Evolutionary conservation across 2,888 invertebrate genomes (phyloP).

Genomic region (Lithodes maja): DNA sequence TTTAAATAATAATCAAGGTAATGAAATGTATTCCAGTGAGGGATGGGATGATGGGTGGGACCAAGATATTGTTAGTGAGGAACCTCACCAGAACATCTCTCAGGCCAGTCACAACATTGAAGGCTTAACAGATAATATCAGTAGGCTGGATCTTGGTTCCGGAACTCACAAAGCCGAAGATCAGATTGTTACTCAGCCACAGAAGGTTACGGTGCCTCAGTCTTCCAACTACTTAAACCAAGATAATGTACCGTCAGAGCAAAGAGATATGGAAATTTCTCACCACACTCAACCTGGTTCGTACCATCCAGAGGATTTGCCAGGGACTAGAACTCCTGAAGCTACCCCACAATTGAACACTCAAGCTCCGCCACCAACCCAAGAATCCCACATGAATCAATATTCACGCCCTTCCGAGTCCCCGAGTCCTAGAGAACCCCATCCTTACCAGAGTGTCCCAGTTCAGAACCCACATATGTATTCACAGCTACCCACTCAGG

Average conservation of each 20-base stretch:
- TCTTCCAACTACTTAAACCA: background rate
- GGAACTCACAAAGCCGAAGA: background rate
- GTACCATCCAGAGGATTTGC: background rate
- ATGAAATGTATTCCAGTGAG: constrained; percentile 3
- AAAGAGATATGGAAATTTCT: background rate
- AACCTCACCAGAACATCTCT: background rate
- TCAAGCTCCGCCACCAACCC: background rate
- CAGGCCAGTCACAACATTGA: background rate
- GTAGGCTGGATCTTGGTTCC: background rate
- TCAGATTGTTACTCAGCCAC: background rate
- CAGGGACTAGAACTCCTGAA: background rate
- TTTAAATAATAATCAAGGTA: background rate
- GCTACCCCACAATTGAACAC: background rate
- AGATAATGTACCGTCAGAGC: background rate
- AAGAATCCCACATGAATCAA: background rate
- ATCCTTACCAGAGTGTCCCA: no score
- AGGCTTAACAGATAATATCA: background rate
- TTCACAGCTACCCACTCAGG: background rate
- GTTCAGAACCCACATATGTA: background rate
- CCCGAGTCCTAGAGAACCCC: background rate
- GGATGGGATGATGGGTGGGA: constrained; percentile 50
- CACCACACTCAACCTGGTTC: background rate
- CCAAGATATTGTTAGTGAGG: background rate
- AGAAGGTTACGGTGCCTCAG: background rate
- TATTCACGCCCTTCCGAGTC: background rate